Conservation (phyloP, 2,797 vertebrate species). For the Phataginus tetradactyla region DNA sequence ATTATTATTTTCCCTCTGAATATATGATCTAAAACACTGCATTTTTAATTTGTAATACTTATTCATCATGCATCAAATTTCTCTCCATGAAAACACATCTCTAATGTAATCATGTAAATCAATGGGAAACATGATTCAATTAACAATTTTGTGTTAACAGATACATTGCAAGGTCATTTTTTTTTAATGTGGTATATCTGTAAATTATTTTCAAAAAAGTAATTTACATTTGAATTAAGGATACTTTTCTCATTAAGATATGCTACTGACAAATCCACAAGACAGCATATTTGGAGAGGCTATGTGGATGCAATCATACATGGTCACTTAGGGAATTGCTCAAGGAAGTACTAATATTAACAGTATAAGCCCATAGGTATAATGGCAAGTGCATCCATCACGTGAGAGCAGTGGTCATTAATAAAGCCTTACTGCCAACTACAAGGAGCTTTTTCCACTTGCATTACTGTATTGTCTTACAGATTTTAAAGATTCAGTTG, state of each 20-base stretch:
- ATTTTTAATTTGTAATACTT: neutral
- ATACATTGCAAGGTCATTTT: neutral
- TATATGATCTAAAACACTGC: neutral
- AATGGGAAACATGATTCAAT: neutral
- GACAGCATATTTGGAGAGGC: constrained; percentile 65
- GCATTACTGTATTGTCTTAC: constrained; percentile 80
- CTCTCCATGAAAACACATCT: neutral
- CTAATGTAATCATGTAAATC: constrained; percentile 16
- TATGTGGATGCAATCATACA: constrained; percentile 84
- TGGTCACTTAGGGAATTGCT: constrained; percentile 81
- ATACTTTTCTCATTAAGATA: constrained; percentile 51
- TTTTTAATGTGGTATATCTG: neutral
- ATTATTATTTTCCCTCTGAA: neutral
- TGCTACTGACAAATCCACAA: constrained; percentile 54
- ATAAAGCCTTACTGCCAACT: constrained; percentile 84
- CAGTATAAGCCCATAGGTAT: constrained; percentile 81
- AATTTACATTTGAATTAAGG: constrained; percentile 51
- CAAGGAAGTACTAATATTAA: constrained; percentile 77
- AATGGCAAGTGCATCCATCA: constrained; percentile 80
- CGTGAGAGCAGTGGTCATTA: constrained; percentile 84
- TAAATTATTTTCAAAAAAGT: constrained; percentile 57
- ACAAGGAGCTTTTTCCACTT: constrained; percentile 85
- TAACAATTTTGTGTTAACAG: neutral
- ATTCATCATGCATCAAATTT: neutral
- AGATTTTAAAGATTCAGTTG: constrained; percentile 81